phyloP scores from a whole-genome alignment of 2,888 invertebrate species.

The Buathra laborator region DNA sequence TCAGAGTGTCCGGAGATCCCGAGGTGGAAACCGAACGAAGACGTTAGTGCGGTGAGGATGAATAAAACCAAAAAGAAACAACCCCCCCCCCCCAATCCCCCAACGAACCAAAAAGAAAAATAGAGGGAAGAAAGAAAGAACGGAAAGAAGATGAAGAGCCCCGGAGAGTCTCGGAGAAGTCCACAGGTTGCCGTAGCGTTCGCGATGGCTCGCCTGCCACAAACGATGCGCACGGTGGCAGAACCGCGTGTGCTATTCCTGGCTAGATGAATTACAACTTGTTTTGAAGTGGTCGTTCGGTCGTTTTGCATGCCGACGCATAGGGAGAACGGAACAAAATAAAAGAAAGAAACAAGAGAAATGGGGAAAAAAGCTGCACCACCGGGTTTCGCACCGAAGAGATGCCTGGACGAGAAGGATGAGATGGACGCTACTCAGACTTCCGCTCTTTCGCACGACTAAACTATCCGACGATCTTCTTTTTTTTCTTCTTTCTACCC shows the following conservation, averaged over 20 bases:
- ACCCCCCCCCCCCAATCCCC: too few relatives aligned
- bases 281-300: conserved; percentile 71
- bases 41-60: conserved; percentile 36
- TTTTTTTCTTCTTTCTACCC: conserved; percentile 11
- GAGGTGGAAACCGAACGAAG: conserved; percentile 29
- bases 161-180: background rate
- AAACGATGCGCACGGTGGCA: conserved; percentile 23
- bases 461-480: conserved; percentile 17
- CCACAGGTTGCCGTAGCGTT: conserved; percentile 17
- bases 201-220: conserved; percentile 6
- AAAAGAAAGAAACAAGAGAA: conserved; percentile 71
- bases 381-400: background rate
- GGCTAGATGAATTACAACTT: conserved; percentile 77
- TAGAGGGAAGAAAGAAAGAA: background rate
- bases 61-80: background rate
- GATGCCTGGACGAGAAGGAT: background rate
- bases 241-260: conserved; percentile 65
- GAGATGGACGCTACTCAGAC: conserved; percentile 61
- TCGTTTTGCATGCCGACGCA: conserved; percentile 70
- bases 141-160: conserved; percentile 30
- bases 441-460: conserved; percentile 76
- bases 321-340: background rate
- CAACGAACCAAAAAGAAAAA: background rate
- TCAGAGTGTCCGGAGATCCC: conserved; percentile 10
- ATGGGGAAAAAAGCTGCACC: conserved; percentile 30